Percentiles rank a stretch among this genome's conserved stretches.
phyloP scores from a whole-genome alignment of 2,797 vertebrate genomes.

The Sebastes nivosus region DNA sequence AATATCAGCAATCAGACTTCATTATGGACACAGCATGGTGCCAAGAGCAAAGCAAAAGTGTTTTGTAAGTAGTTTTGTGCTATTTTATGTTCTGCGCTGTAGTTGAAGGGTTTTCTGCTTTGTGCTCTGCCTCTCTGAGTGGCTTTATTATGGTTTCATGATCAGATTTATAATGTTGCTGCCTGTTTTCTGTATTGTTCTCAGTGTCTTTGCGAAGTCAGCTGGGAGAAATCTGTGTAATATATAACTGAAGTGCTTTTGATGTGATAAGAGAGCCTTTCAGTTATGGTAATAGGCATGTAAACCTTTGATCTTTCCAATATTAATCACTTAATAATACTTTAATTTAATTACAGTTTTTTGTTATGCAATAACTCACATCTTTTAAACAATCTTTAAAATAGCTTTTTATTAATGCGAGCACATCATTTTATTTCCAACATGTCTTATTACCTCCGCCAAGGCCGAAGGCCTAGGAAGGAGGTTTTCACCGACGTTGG shows the following conservation, averaged over 20 bases:
- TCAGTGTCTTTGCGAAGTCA: background rate
- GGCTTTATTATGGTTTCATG: background rate
- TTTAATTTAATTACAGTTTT: too few species aligned
- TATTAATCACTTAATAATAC: too few species aligned
- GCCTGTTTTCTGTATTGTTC: background rate
- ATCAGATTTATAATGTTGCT: background rate
- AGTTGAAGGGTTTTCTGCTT: background rate
- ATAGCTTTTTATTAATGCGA: background rate
- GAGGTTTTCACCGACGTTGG: too few species aligned
- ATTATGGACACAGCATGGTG: conserved; percentile 21
- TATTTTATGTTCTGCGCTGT: background rate
- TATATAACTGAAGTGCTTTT: background rate
- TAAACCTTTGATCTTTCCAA: background rate
- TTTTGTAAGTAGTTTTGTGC: background rate
- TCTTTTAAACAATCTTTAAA: background rate
- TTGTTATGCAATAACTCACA: background rate
- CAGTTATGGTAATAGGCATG: background rate
- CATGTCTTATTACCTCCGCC: too few species aligned
- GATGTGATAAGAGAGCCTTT: background rate
- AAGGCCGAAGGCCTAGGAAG: too few species aligned
- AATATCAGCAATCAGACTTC: conserved; percentile 44
- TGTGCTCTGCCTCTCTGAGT: background rate
- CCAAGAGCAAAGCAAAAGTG: background rate
- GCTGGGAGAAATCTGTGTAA: background rate
- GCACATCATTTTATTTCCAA: background rate